phyloP scores from a whole-genome alignment of 1,140 invertebrate genomes.

The Drosophila subpulchrella region DNA sequence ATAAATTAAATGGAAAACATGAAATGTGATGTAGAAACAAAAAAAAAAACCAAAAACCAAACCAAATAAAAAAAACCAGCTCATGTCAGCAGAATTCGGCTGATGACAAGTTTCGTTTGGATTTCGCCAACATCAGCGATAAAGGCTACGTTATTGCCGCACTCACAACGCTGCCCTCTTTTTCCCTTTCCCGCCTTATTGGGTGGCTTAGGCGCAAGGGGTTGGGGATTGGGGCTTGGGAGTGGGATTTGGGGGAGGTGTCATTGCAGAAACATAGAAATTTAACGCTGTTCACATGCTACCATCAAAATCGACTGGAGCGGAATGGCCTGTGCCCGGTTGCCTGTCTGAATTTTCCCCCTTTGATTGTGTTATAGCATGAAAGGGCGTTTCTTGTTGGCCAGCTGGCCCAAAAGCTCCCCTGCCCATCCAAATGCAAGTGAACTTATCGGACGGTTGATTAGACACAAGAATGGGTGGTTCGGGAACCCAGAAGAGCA shows the following conservation, averaged over 20 bases:
- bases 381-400: slow-evolving; percentile 47
- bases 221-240: background rate
- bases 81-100: slow-evolving; percentile 72
- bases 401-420: slow-evolving; percentile 13
- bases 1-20: slow-evolving; percentile 81
- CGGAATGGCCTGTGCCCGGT: slow-evolving; percentile 13
- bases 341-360: background rate
- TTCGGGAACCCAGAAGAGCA: slow-evolving; percentile 2
- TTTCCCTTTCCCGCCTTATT: slow-evolving; percentile 5
- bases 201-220: background rate
- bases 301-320: slow-evolving; percentile 20
- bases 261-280: slow-evolving; percentile 65
- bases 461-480: slow-evolving; percentile 4
- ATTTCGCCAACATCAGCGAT: slow-evolving; percentile 78
- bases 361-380: slow-evolving; percentile 7
- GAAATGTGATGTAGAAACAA: slow-evolving; percentile 67
- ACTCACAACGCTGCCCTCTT: slow-evolving; percentile 3
- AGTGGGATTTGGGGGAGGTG: slow-evolving; percentile 5
- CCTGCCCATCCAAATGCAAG: background rate
- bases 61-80: slow-evolving; percentile 28
- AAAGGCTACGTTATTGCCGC: slow-evolving; percentile 68
- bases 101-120: slow-evolving; percentile 79
- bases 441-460: slow-evolving; percentile 20
- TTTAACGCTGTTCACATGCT: slow-evolving; percentile 52
- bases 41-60: slow-evolving; percentile 5